phyloP scores from a whole-genome alignment of 2,888 invertebrate genomes.

The Cryptophagus acutangulus region DNA sequence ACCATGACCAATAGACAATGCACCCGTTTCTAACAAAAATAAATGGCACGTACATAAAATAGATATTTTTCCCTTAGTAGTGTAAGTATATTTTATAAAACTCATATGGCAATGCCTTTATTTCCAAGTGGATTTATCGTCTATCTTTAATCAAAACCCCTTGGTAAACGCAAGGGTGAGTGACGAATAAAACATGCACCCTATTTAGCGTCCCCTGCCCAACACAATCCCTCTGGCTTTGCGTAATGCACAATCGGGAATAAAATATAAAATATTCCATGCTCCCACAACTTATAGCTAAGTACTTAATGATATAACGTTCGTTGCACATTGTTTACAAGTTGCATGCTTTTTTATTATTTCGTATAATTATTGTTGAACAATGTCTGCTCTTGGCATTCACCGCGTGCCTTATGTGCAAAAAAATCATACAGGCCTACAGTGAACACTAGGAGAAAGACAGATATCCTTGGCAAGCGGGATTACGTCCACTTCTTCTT shows the following conservation, averaged over 20 bases:
- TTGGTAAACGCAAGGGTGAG: slow-evolving; percentile 29
- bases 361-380: slow-evolving; percentile 16
- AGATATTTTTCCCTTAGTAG: too few species aligned
- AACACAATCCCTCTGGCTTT: slow-evolving; percentile 22
- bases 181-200: slow-evolving; percentile 39
- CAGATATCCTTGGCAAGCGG: slow-evolving; percentile 41
- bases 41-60: too few species aligned
- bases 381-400: slow-evolving; percentile 94
- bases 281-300: too few species aligned
- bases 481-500: too few species aligned
- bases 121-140: slow-evolving; percentile 31
- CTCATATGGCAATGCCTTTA: slow-evolving; percentile 20
- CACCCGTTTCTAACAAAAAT: too few species aligned
- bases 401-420: slow-evolving; percentile 99
- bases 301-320: neutral
- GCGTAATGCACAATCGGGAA: slow-evolving; percentile 13
- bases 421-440: slow-evolving; percentile 84
- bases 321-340: neutral
- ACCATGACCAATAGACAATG: too few species aligned
- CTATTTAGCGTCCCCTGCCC: slow-evolving; percentile 31
- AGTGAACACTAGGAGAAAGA: slow-evolving; percentile 93
- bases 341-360: slow-evolving; percentile 4
- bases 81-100: too few species aligned
- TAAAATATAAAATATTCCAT: slow-evolving; percentile 3
- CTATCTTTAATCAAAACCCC: slow-evolving; percentile 41